phyloP scores from a whole-genome alignment of 2,888 invertebrate species.

The Cerastoderma edule region DNA sequence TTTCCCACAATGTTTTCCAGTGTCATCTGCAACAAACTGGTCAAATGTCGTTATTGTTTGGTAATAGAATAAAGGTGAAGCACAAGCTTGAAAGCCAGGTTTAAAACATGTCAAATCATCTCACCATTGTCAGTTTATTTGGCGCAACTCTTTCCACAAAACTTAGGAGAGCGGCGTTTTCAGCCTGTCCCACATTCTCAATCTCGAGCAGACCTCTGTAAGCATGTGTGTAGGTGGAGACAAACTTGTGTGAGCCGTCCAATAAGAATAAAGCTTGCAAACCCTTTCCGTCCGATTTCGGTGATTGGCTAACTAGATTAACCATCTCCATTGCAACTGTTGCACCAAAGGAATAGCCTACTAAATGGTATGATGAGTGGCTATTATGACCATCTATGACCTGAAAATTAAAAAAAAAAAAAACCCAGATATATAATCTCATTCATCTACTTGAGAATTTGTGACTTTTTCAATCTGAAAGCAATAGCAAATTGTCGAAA shows the following conservation, averaged over 20 bases:
- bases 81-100: not conserved
- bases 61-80: not conserved
- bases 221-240: slow-evolving; percentile 83
- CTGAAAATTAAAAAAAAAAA: slow-evolving; percentile 25
- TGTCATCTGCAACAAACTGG: not conserved
- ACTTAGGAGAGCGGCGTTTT: slow-evolving; percentile 75
- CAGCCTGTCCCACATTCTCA: slow-evolving; percentile 66
- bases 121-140: slow-evolving; percentile 70
- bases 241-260: slow-evolving; percentile 89
- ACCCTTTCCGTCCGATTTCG: not conserved
- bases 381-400: slow-evolving; percentile 29
- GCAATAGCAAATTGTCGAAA: not conserved
- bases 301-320: slow-evolving; percentile 24
- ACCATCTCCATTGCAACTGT: slow-evolving; percentile 98
- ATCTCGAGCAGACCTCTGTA: slow-evolving; percentile 72
- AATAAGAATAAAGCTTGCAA: slow-evolving; percentile 88
- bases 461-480: no score
- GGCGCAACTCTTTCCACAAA: slow-evolving; percentile 78
- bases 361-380: slow-evolving; percentile 90
- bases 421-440: no score
- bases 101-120: not conserved
- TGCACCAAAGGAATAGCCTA: slow-evolving; percentile 98
- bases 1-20: not conserved
- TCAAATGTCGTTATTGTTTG: not conserved
- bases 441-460: not conserved